Evolutionary conservation across 2,888 invertebrate species (phyloP).

Genomic region (Agonopterix arenella): DNA sequence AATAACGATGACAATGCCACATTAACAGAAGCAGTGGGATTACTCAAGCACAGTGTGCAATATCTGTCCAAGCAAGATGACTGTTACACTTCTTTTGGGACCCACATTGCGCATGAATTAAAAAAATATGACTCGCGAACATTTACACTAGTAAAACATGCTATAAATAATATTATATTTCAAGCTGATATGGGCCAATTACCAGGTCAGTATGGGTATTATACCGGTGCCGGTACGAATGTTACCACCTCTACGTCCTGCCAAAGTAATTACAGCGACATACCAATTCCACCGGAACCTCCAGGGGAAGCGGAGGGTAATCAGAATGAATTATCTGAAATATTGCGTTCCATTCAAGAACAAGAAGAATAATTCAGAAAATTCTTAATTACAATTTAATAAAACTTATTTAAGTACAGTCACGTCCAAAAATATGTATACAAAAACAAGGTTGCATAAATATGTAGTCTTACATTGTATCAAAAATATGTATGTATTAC

Average conservation of each 20-base stretch:
- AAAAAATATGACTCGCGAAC: background rate
- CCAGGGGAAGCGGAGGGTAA: background rate
- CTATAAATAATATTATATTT: background rate
- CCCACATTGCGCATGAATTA: background rate
- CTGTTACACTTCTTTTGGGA: background rate
- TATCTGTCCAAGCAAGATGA: background rate
- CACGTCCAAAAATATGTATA: no score
- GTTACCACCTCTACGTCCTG: background rate
- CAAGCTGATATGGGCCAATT: background rate
- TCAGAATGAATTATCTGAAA: background rate
- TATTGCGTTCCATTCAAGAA: background rate
- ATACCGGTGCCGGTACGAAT: background rate
- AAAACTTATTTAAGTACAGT: background rate
- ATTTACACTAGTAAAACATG: background rate
- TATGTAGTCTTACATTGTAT: no score
- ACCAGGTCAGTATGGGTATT: background rate
- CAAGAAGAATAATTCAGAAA: background rate
- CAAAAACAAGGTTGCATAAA: no score
- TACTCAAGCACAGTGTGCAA: background rate
- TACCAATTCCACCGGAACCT: background rate
- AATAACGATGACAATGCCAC: background rate
- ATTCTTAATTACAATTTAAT: background rate
- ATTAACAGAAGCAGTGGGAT: background rate
- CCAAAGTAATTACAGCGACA: background rate
- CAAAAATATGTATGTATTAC: no score